Base-by-base conservation (phyloP, 2,888 invertebrate species). In the Syritta pipiens region DNA sequence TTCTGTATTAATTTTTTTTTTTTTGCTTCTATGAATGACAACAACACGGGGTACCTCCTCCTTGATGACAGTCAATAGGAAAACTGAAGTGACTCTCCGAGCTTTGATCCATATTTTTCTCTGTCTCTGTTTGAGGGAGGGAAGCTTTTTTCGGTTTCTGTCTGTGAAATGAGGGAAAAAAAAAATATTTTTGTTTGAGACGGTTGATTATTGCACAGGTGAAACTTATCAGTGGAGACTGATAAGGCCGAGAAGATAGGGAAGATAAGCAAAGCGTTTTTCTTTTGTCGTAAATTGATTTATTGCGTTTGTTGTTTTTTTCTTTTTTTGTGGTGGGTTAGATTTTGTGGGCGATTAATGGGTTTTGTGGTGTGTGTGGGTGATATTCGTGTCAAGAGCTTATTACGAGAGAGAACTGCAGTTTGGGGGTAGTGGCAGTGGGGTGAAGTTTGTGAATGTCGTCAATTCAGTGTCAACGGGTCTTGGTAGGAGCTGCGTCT, bases 191-290 rank as follows among this genome's bases (percentile, higher is more conserved):
- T 49, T 28, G 10, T 20, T 55, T 32, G 4, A 5, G 0, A 24
- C 7, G 19, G 30, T 12, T 51, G 5, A 19, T 26, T 19, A 51
- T 53, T 20, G 12, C 48, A 28, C 48, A 62, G 49, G 37, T 49
- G 20, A 46, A 17, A 22, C 44, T 46, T 67, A 67, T 69, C 59
- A 42, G 59, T 35, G n/a, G 7, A 40, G 40, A 32, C 69, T 42
- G 69, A 69, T 69, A 69, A 44, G 42, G 12, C 9, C 37, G 2
- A n/a, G n/a, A n/a, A n/a, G 68, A 60, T 51, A 51, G 42, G n/a
- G 22, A 3, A 19, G 48, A 59, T 48, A 57, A 48, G 3, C 5
- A 12, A 10, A 32, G n/a, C 26, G 24, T 6, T 22, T 59, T 7
- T 20, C 6, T 19, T 20, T 10, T 14, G 4, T 26, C 17, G n/a